These are phyloP conservation scores for Scaptomyza pallida DNA, from an alignment of 1,140 invertebrate species.

Conservation along the genomic window DNA sequence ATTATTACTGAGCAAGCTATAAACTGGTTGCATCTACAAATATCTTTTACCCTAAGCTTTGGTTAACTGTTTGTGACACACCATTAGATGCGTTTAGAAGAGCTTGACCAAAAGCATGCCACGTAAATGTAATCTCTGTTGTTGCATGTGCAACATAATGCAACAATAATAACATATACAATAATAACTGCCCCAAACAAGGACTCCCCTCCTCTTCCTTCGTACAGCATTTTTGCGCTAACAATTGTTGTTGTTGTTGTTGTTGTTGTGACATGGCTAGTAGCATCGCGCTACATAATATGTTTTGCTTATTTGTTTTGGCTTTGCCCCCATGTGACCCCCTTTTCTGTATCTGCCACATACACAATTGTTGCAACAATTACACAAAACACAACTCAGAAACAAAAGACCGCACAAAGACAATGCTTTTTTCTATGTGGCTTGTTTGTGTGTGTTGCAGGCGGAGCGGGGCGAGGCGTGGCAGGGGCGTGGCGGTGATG, in stretches of 20 bases:
- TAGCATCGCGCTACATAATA: constrained; percentile 49
- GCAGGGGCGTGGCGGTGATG: not conserved
- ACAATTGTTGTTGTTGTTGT: constrained; percentile 31
- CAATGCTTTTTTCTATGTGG: constrained; percentile 22
- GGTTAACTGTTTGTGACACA: constrained; percentile 40
- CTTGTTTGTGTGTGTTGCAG: not conserved
- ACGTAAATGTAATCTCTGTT: constrained; percentile 3
- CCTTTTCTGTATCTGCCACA: constrained; percentile 5
- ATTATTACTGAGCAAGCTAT: not conserved
- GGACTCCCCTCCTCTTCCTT: not conserved
- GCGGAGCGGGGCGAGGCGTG: not conserved
- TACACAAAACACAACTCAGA: constrained; percentile 66
- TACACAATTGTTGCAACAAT: constrained; percentile 74
- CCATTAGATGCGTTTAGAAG: constrained; percentile 28
- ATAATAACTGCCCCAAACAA: not conserved
- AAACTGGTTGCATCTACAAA: not conserved
- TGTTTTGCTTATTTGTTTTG: constrained; percentile 58
- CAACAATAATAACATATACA: constrained; percentile 25
- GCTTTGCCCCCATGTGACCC: constrained; percentile 19
- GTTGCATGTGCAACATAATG: constrained; percentile 19
- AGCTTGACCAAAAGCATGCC: not conserved
- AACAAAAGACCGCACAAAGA: constrained; percentile 54
- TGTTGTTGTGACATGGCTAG: constrained; percentile 28
- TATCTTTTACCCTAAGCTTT: not conserved
- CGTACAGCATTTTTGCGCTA: constrained; percentile 38